Evolutionary conservation across 1,140 invertebrate species (phyloP), one percentile per base, ranked within the genome.

Genomic region (Hylyphantes graminicola): DNA sequence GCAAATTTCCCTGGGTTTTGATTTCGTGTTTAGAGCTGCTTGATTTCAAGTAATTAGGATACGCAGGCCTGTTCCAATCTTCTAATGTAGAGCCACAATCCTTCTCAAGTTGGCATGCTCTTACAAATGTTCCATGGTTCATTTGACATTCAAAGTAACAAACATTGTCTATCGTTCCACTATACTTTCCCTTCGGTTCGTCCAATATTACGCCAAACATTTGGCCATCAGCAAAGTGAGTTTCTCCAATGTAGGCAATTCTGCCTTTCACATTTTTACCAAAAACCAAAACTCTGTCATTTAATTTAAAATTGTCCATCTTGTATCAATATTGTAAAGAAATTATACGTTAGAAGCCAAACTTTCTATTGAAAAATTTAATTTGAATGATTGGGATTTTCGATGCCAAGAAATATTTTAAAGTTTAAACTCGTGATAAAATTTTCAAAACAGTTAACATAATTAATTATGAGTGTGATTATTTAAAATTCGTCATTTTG

Each of bases 141-240:
- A 83, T 79, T 5, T 48, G 2, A 65, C 88, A 89, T 87, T 94
- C 93, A 90, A 97, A 97, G 89, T 97, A 97, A 35, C 92, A 90
- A 87, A 95, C 94, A 17, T 94, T 95, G 87, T 95, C 93, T 35
- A 97, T 92, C 59, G 93, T 93, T n/a, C 96, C 96, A 91, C 96
- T 97, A 88, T 97, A 97, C 90, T 96, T 97, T 54, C 96, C 96
- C 89, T 95, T 96, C 0, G 96, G 93, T 88, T 97, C 95, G 88
- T 97, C 96, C 72, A 98, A 90, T 86, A 96, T 93, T 7, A 98
- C 92, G 12, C 96, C 96, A 86, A 97, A 93, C 96, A 96, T 97
- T 54, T 87, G 86, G 70, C 91, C 91, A 88, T 86, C 7, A 76
- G 91, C 95, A 96, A 73, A 96, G 96, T 92, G 92, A 11, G 96